Conservation (phyloP, 37 sponge, comb jelly and placozoan genomes). For the Dysidea cf. avara region DNA sequence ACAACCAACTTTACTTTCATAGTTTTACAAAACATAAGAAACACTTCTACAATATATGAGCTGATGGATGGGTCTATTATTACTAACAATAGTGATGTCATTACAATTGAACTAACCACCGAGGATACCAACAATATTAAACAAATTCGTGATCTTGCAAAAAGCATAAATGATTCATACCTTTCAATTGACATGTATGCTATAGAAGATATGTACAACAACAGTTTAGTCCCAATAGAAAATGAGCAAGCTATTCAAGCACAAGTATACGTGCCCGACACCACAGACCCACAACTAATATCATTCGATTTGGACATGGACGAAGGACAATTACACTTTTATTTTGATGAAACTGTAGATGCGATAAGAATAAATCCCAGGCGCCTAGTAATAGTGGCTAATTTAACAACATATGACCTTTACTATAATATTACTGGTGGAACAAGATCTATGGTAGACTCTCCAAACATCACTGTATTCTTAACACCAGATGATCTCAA, state of each 20-base stretch:
- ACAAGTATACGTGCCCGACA: constrained; percentile 40
- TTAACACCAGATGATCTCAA: constrained; percentile 53
- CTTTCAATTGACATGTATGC: constrained; percentile 40
- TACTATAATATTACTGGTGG: constrained; percentile 31
- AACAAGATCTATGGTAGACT: constrained; percentile 15
- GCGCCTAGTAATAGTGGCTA: constrained; percentile 15
- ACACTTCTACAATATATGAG: constrained; percentile 15
- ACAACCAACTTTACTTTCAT: constrained; percentile 47
- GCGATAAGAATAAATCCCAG: constrained; percentile 33
- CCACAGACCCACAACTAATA: constrained; percentile 56
- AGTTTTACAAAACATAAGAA: constrained; percentile 46
- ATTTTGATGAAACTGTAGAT: constrained; percentile 81
- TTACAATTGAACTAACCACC: constrained; percentile 43
- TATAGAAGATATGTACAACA: constrained; percentile 69
- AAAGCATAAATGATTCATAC: constrained; percentile 58
- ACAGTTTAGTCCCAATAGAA: constrained; percentile 36
- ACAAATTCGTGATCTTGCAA: constrained; percentile 36
- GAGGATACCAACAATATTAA: constrained; percentile 65
- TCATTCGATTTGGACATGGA: constrained; percentile 78
- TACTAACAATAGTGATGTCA: constrained; percentile 4
- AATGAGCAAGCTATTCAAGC: constrained; percentile 44
- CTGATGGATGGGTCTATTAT: constrained; percentile 37
- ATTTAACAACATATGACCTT: constrained; percentile 22
- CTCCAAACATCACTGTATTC: constrained; percentile 41
- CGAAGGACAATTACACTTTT: constrained; percentile 51